phyloP scores from a whole-genome alignment of 2,888 invertebrate genomes.

The Himalopsyche kuldschensis region DNA sequence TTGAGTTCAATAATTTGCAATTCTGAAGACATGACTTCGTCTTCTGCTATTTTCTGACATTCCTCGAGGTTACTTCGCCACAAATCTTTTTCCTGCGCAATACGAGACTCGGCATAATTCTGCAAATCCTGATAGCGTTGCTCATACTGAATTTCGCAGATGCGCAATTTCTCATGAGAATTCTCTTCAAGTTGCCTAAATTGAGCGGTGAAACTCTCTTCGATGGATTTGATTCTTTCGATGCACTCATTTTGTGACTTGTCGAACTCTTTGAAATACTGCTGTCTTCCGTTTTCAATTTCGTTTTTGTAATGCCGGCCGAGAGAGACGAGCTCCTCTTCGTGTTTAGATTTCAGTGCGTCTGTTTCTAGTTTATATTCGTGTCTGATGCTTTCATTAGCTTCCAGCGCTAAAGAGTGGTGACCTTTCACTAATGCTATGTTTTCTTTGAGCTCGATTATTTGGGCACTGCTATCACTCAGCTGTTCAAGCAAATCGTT shows the following conservation, averaged over 20 bases:
- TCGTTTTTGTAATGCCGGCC: constrained; percentile 50
- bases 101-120: constrained; percentile 43
- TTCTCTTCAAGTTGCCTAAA: constrained; percentile 53
- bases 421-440: constrained; percentile 59
- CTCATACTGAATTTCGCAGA: constrained; percentile 58
- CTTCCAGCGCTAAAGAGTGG: constrained; percentile 56
- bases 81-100: constrained; percentile 44
- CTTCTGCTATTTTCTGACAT: constrained; percentile 46
- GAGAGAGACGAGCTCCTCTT: constrained; percentile 54
- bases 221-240: constrained; percentile 50
- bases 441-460: constrained; percentile 51
- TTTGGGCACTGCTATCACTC: neutral
- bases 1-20: constrained; percentile 49
- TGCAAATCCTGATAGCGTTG: constrained; percentile 51
- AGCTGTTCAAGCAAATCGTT: neutral
- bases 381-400: constrained; percentile 57
- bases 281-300: constrained; percentile 48
- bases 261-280: constrained; percentile 49
- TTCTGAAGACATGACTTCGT: constrained; percentile 45
- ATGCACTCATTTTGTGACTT: constrained; percentile 48
- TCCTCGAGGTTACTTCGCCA: constrained; percentile 48
- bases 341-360: constrained; percentile 52
- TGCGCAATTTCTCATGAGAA: constrained; percentile 51
- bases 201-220: constrained; percentile 49
- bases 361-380: constrained; percentile 57